Evolutionary conservation across 2,888 invertebrate species (phyloP).

Genomic region (Ophion slaviceki): DNA sequence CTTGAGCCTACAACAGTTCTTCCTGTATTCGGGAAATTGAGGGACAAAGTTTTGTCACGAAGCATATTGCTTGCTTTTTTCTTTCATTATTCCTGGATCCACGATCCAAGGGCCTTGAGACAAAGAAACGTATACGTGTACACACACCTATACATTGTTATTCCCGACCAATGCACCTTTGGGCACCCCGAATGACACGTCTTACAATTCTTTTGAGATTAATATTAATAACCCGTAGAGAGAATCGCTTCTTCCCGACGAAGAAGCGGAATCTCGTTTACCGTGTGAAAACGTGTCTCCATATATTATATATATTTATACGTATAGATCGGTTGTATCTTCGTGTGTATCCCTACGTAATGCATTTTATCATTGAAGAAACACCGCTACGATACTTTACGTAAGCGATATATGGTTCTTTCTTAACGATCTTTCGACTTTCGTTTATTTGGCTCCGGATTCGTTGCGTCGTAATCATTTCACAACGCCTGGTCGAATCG

Average conservation of each 20-base stretch:
- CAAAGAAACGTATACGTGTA: background rate
- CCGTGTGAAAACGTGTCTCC: slow-evolving; percentile 54
- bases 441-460: too few relatives aligned
- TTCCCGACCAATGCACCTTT: slow-evolving; percentile 81
- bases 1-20: too few relatives aligned
- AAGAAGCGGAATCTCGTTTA: slow-evolving; percentile 40
- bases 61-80: background rate
- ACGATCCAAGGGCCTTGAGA: slow-evolving; percentile 14
- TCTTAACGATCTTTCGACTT: background rate
- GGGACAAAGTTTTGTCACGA: too few relatives aligned
- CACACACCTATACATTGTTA: slow-evolving; percentile 58
- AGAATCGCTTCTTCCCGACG: slow-evolving; percentile 31
- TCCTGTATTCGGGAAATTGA: too few relatives aligned
- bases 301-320: slow-evolving; percentile 42
- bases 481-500: too few relatives aligned
- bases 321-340: slow-evolving; percentile 38
- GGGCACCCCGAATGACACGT: slow-evolving; percentile 76
- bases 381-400: slow-evolving; percentile 23
- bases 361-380: slow-evolving; percentile 49
- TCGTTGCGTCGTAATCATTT: too few relatives aligned
- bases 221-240: slow-evolving; percentile 57
- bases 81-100: background rate
- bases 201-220: slow-evolving; percentile 28
- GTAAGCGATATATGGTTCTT: slow-evolving; percentile 21
- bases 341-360: slow-evolving; percentile 47